These are phyloP conservation scores for Centroberyx gerrardi DNA, from an alignment of 2,797 vertebrate species.

Conservation along the genomic window DNA sequence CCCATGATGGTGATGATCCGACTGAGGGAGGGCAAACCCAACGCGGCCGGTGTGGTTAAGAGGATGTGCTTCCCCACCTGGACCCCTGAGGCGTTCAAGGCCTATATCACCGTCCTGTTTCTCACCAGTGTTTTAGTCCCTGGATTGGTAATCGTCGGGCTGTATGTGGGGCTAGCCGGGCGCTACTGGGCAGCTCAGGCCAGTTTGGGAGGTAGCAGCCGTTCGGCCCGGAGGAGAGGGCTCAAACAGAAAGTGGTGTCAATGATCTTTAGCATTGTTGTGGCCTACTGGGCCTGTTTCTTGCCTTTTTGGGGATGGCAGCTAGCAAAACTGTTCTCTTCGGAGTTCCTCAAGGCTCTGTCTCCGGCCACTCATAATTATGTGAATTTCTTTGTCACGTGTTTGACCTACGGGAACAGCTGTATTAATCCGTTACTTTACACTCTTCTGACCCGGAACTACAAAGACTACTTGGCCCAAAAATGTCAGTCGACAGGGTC, in stretches of 20 bases:
- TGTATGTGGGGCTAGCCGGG: slow-evolving; percentile 81
- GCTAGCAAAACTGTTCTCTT: slow-evolving; percentile 84
- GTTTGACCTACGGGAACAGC: slow-evolving; percentile 91
- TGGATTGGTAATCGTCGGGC: slow-evolving; percentile 79
- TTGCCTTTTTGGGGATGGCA: slow-evolving; percentile 94
- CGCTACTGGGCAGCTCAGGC: slow-evolving; percentile 78
- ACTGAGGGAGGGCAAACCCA: slow-evolving; percentile 76
- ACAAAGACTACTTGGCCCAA: slow-evolving; percentile 79
- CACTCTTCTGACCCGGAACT: slow-evolving; percentile 87
- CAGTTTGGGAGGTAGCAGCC: slow-evolving; percentile 49
- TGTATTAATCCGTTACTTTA: slow-evolving; percentile 91
- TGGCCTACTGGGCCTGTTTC: slow-evolving; percentile 91
- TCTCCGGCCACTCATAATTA: slow-evolving; percentile 84
- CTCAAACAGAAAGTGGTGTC: slow-evolving; percentile 81
- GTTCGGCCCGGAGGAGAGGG: slow-evolving; percentile 53
- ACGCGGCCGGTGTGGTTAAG: slow-evolving; percentile 71
- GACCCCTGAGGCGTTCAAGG: slow-evolving; percentile 85
- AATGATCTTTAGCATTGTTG: slow-evolving; percentile 88
- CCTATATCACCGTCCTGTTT: slow-evolving; percentile 88
- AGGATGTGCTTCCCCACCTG: slow-evolving; percentile 90
- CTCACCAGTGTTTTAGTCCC: slow-evolving; percentile 85
- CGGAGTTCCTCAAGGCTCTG: slow-evolving; percentile 76
- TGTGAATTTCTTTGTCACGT: slow-evolving; percentile 90
- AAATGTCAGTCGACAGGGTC: slow-evolving; percentile 75
- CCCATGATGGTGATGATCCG: slow-evolving; percentile 92